These are phyloP conservation scores for Meloidogyne hapla DNA, from an alignment of 1,140 invertebrate species.

Conservation along the genomic window DNA sequence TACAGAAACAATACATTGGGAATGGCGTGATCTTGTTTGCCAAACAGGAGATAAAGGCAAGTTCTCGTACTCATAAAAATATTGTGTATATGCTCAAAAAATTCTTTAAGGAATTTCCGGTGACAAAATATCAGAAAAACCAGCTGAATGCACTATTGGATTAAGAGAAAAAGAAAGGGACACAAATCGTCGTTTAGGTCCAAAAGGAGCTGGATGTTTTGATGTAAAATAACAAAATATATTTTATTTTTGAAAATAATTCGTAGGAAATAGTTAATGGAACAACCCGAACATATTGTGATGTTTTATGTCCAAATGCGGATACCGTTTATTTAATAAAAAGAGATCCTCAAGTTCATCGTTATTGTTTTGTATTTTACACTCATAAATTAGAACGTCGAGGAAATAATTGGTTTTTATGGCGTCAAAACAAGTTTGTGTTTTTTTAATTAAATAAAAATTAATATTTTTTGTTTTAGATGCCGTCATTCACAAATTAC, in stretches of 20 bases:
- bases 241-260: background rate
- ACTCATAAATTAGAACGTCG: constrained; percentile 56
- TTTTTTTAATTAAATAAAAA: background rate
- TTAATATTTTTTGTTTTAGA: constrained; percentile 25
- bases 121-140: constrained; percentile 46
- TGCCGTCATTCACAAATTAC: constrained; percentile 55
- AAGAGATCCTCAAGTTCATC: constrained; percentile 52
- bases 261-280: constrained; percentile 49
- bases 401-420: constrained; percentile 54
- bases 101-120: constrained; percentile 33
- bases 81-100: too few relatives aligned
- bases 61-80: too few relatives aligned
- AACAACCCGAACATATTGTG: constrained; percentile 55
- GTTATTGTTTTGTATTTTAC: constrained; percentile 57
- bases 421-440: constrained; percentile 52
- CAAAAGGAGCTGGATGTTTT: constrained; percentile 45
- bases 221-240: constrained; percentile 42
- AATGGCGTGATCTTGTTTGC: constrained; percentile 55
- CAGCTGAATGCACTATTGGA: constrained; percentile 48
- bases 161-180: constrained; percentile 51
- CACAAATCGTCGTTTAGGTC: constrained; percentile 35
- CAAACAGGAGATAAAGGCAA: constrained; percentile 31
- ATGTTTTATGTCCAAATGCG: constrained; percentile 54
- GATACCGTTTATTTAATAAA: constrained; percentile 62
- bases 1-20: constrained; percentile 36